phyloP scores from a whole-genome alignment of 2,888 invertebrate genomes.

The Cephus pygmeus region DNA sequence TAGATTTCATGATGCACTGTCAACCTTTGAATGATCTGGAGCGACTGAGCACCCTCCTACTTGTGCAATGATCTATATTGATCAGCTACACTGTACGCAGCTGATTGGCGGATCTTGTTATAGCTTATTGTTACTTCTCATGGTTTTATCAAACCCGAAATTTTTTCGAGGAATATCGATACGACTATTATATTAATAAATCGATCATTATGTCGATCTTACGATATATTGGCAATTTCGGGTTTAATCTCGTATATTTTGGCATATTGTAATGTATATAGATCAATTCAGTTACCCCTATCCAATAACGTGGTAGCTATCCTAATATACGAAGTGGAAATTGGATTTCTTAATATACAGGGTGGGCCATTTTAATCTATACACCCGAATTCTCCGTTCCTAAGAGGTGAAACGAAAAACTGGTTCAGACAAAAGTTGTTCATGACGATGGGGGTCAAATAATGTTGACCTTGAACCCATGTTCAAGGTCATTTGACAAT shows the following conservation, averaged over 20 bases:
- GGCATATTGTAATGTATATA: neutral
- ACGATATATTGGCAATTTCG: neutral
- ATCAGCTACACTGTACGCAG: neutral
- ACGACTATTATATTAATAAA: neutral
- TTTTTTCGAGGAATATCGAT: neutral
- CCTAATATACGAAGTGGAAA: neutral
- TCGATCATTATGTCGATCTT: neutral
- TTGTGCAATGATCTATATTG: constrained; percentile 24
- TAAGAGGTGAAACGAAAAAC: too few species aligned
- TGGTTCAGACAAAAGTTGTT: too few species aligned
- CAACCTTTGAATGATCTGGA: constrained; percentile 13
- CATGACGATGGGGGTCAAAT: too few species aligned
- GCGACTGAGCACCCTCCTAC: constrained; percentile 22
- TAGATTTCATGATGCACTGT: constrained; percentile 17
- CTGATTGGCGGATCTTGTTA: neutral
- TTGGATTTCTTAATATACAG: neutral
- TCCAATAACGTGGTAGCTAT: neutral
- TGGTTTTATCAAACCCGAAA: neutral
- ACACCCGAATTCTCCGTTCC: too few species aligned
- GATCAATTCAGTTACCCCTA: neutral
- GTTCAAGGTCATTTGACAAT: too few species aligned
- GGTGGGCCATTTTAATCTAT: too few species aligned
- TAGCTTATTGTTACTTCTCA: neutral
- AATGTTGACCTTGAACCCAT: too few species aligned
- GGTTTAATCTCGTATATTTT: neutral